Conservation (phyloP, 2,113 vertebrate genomes). For the Dicerorhinus sumatrensis region DNA sequence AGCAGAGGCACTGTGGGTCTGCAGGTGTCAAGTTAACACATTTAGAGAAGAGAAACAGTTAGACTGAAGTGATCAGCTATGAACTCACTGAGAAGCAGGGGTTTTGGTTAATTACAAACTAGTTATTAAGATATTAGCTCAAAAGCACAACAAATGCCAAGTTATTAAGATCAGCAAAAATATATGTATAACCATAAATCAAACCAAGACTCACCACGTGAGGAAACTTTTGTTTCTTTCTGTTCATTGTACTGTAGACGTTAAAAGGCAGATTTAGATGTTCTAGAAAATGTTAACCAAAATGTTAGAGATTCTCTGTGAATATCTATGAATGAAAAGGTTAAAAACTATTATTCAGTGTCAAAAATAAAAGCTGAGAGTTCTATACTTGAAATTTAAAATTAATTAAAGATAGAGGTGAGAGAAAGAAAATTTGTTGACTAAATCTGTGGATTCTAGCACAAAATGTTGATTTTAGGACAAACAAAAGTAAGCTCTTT, state of each 20-base stretch:
- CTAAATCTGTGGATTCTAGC: background rate
- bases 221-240: background rate
- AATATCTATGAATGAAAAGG: background rate
- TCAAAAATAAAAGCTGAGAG: background rate
- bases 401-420: background rate
- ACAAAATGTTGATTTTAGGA: conserved; percentile 5
- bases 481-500: background rate
- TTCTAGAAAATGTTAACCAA: background rate
- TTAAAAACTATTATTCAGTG: background rate
- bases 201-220: background rate
- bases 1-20: background rate
- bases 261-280: background rate
- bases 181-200: background rate
- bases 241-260: background rate
- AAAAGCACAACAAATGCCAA: background rate
- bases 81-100: background rate
- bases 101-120: background rate
- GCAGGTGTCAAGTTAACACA: background rate
- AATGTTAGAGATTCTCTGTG: background rate
- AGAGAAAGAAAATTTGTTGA: background rate
- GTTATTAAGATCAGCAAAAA: background rate
- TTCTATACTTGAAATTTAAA: background rate
- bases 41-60: background rate
- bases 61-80: background rate
- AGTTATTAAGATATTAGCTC: background rate